A percentile compares a stretch with the other conserved stretches of the same genome.
phyloP scores from a whole-genome alignment of 2,797 vertebrate species.

The Halcyon badia region DNA sequence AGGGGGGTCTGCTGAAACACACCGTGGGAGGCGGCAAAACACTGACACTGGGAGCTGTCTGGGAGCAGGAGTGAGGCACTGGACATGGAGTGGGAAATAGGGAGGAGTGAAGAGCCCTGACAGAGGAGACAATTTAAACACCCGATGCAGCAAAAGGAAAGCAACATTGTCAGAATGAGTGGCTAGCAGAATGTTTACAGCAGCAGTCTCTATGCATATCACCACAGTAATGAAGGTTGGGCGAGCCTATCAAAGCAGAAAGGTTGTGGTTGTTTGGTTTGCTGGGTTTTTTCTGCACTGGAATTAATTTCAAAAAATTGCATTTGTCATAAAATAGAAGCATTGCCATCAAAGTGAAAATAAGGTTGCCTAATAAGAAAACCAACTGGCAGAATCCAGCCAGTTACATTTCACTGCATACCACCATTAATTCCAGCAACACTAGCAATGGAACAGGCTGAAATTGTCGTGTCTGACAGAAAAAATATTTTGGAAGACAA shows the following conservation, averaged over 20 bases:
- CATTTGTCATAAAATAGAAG: not conserved
- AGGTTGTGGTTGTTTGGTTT: not conserved
- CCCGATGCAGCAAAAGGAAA: not conserved
- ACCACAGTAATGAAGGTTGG: not conserved
- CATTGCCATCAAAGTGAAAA: not conserved
- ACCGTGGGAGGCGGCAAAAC: fast-evolving
- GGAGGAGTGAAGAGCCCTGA: not conserved
- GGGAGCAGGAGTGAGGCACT: not conserved
- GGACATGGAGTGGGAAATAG: not conserved
- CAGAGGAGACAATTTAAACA: conserved; percentile 3
- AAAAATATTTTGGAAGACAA: conserved; percentile 44
- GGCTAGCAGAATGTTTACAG: not conserved
- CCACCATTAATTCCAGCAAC: not conserved
- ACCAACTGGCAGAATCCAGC: not conserved
- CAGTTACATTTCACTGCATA: not conserved
- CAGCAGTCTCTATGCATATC: not conserved
- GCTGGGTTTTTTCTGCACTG: not conserved
- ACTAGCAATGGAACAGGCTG: not conserved
- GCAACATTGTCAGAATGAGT: not conserved
- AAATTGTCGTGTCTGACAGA: not conserved
- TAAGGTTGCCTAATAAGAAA: not conserved
- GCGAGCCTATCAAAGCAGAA: not conserved
- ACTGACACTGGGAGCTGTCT: not conserved
- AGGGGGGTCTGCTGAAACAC: not conserved
- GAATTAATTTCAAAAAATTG: not conserved